These are phyloP conservation scores for Lysandra coridon DNA, from an alignment of 2,888 invertebrate genomes.

Conservation along the genomic window DNA sequence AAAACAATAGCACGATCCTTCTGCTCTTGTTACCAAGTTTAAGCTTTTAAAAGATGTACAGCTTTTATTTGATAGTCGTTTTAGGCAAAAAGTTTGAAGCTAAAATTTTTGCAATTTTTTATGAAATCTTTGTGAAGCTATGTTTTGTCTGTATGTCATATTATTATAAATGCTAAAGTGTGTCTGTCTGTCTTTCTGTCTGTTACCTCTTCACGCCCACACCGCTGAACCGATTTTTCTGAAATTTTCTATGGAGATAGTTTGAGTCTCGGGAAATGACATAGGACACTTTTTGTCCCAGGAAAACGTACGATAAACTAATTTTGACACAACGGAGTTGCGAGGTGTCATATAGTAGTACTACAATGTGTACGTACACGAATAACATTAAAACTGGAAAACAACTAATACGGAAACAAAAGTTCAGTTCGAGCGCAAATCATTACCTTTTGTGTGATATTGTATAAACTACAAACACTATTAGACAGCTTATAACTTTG, in stretches of 20 bases:
- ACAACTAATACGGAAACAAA: neutral
- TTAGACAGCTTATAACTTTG: neutral
- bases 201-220: no score
- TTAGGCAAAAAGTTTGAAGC: neutral
- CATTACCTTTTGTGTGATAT: neutral
- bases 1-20: neutral
- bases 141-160: neutral
- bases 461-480: neutral
- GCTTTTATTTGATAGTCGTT: neutral
- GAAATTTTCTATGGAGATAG: no score
- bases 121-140: no score
- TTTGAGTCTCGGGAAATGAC: no score
- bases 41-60: neutral
- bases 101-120: no score
- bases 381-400: neutral
- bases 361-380: no score
- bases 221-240: no score
- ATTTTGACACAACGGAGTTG: no score
- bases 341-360: neutral
- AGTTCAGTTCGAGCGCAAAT: neutral
- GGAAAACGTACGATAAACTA: no score
- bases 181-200: no score
- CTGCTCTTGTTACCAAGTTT: neutral
- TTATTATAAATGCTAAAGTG: no score
- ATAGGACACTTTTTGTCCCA: no score